phyloP scores from a whole-genome alignment of 1,140 invertebrate genomes.

The Rhopalosiphum maidis region DNA sequence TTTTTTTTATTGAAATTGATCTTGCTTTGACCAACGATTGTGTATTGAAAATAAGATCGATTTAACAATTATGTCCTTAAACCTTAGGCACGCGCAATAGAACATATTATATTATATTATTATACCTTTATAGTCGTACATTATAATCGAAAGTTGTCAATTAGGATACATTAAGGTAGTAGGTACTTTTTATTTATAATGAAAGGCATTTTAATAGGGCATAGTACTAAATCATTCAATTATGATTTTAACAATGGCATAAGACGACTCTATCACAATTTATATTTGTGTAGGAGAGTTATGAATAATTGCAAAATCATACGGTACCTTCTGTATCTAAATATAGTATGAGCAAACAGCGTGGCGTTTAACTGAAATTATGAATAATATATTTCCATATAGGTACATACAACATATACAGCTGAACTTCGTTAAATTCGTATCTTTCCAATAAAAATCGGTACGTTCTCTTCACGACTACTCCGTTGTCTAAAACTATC shows the following conservation, averaged over 20 bases:
- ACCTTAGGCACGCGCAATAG: neutral
- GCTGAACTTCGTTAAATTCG: no score
- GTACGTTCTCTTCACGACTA: neutral
- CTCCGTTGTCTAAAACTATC: neutral
- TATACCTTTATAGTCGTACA: neutral
- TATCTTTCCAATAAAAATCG: no score
- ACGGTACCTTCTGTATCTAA: neutral
- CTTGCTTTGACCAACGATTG: neutral
- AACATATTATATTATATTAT: neutral
- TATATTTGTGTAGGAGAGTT: neutral
- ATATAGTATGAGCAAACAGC: neutral
- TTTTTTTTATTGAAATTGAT: neutral
- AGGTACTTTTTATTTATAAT: neutral
- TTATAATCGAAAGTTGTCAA: neutral
- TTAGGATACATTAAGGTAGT: neutral
- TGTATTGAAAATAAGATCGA: neutral
- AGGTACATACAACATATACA: neutral
- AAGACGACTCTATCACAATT: neutral
- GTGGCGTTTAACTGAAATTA: neutral
- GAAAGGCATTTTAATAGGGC: neutral
- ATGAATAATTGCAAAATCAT: neutral
- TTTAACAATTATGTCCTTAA: neutral
- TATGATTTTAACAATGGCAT: neutral
- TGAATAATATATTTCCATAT: neutral
- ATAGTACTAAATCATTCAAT: neutral